A percentile compares a stretch with the other conserved stretches of the same genome.
Conservation (phyloP, 2,113 vertebrate species). For the Montifringilla adamsi region DNA sequence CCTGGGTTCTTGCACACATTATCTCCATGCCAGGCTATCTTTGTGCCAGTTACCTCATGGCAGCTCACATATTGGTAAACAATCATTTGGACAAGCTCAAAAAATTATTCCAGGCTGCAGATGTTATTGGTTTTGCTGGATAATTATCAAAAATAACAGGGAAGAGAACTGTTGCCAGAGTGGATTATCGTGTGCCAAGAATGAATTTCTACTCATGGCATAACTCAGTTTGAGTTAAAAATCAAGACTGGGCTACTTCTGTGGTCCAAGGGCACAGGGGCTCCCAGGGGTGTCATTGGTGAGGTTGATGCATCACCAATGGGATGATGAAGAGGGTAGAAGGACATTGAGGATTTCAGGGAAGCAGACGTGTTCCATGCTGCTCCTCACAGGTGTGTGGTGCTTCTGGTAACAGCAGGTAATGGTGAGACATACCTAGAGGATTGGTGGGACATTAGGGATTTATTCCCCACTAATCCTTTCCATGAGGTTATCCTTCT, state of each 20-base stretch:
- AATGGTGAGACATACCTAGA: background rate
- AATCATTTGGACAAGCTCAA: background rate
- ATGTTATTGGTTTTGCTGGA: conserved; percentile 13
- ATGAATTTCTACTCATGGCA: background rate
- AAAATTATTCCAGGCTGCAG: background rate
- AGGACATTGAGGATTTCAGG: background rate
- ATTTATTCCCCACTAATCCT: background rate
- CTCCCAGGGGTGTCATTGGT: background rate
- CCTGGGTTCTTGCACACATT: background rate
- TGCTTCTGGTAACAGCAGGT: background rate
- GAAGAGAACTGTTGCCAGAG: background rate
- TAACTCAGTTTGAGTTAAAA: background rate
- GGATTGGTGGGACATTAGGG: background rate
- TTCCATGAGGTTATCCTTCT: background rate
- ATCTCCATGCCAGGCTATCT: background rate
- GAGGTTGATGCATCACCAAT: background rate
- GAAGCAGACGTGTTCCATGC: accelerated
- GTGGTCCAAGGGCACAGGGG: background rate
- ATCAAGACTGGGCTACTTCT: background rate
- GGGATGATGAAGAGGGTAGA: background rate
- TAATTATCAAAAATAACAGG: background rate
- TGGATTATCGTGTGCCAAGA: background rate
- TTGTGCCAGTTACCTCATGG: background rate
- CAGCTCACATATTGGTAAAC: conserved; percentile 1
- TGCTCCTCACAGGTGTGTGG: accelerated